Conservation (phyloP, 1,140 invertebrate genomes). For the Zaprionus lachaisei region DNA sequence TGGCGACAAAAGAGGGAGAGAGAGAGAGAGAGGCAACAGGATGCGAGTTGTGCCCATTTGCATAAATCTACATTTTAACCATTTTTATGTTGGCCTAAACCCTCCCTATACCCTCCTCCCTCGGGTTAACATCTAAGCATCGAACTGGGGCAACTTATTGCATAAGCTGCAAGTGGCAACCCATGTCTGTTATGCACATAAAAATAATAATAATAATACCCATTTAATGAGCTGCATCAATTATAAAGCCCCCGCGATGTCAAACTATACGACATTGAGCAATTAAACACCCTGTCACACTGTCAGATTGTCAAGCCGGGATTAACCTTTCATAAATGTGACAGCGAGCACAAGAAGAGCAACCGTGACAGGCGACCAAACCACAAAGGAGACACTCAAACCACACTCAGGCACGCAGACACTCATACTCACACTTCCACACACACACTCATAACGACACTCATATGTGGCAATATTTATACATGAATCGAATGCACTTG, state of each 20-base stretch:
- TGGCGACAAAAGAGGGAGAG: neutral
- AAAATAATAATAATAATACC: slow-evolving; percentile 2
- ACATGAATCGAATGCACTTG: slow-evolving; percentile 33
- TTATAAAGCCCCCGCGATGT: slow-evolving; percentile 54
- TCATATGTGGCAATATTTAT: slow-evolving; percentile 30
- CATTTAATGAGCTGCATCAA: slow-evolving; percentile 53
- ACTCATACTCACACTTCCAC: neutral
- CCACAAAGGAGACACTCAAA: slow-evolving; percentile 24
- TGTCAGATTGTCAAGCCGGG: slow-evolving; percentile 65
- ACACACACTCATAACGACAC: slow-evolving; percentile 1
- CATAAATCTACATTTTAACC: slow-evolving; percentile 79
- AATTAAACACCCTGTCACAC: slow-evolving; percentile 56
- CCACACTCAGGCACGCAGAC: neutral
- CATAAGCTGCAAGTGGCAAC: slow-evolving; percentile 14
- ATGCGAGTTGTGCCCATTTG: slow-evolving; percentile 69
- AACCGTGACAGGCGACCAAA: slow-evolving; percentile 28
- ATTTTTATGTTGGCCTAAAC: slow-evolving; percentile 48
- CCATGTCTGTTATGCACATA: neutral
- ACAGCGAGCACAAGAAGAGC: slow-evolving; percentile 22
- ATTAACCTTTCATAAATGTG: slow-evolving; percentile 61
- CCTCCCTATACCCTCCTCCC: neutral
- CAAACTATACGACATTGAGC: slow-evolving; percentile 70
- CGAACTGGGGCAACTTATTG: slow-evolving; percentile 48
- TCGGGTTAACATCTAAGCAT: neutral
- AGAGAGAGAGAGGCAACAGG: slow-evolving; percentile 44